A percentile compares a stretch with the other conserved stretches of the same genome.
phyloP scores from a whole-genome alignment of 2,797 vertebrate species.

The Vespertilio murinus region DNA sequence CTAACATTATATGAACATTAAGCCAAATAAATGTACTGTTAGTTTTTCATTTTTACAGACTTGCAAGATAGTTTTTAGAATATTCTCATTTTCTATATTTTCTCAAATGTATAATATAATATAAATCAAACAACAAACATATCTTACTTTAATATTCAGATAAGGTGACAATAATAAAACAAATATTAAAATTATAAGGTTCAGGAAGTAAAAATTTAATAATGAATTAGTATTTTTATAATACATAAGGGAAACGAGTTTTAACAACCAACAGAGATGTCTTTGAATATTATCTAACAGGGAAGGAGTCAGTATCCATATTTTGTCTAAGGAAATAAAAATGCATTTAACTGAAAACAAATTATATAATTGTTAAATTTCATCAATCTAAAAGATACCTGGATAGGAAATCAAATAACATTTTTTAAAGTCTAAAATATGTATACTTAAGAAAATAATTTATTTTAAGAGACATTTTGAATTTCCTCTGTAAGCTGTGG shows the following conservation, averaged over 20 bases:
- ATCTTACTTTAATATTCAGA: conserved; percentile 13
- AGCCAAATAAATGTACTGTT: not conserved
- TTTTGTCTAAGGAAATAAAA: conserved; percentile 29
- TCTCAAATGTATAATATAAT: not conserved
- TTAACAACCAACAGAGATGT: not conserved
- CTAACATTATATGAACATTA: conserved; percentile 1
- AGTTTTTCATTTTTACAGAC: conserved; percentile 23
- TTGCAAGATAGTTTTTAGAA: not conserved
- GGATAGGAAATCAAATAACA: conserved; percentile 20
- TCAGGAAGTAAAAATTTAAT: conserved; percentile 2
- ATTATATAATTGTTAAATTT: conserved; percentile 11
- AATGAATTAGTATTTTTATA: conserved; percentile 1
- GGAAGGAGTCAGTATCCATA: not conserved
- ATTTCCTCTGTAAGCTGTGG: not conserved
- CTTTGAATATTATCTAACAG: conserved; percentile 8
- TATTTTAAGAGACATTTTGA: not conserved
- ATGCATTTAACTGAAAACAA: conserved; percentile 23
- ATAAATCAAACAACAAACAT: conserved; percentile 22
- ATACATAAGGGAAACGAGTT: not conserved
- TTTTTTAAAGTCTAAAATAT: not conserved
- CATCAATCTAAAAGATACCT: not conserved
- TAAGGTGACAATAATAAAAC: not conserved
- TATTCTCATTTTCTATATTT: conserved; percentile 33
- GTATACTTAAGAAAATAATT: not conserved
- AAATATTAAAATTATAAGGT: conserved; percentile 48